phyloP scores from a whole-genome alignment of 1,140 invertebrate genomes.

The Drosophila sproati region DNA sequence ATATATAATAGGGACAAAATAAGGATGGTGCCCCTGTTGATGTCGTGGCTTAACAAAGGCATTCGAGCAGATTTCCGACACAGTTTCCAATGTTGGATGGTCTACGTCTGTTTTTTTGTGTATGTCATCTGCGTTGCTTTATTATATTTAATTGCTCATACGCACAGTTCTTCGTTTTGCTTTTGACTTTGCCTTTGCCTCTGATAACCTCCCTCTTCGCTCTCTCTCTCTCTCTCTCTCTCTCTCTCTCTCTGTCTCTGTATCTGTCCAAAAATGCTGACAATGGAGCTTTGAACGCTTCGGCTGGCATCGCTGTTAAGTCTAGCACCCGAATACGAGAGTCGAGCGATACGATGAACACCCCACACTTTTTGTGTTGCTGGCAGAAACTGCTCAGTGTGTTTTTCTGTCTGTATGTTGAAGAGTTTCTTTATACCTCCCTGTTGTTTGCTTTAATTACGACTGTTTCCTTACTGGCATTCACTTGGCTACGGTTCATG shows the following conservation, averaged over 20 bases:
- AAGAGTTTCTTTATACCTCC: conserved; percentile 41
- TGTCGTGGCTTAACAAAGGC: conserved; percentile 30
- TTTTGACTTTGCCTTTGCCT: conserved; percentile 36
- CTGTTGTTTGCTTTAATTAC: conserved; percentile 72
- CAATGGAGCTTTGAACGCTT: conserved; percentile 48
- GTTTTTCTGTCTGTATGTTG: conserved; percentile 5
- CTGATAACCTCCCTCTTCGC: not conserved
- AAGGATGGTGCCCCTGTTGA: not conserved
- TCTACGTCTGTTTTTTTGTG: conserved; percentile 15
- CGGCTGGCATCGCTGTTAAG: conserved; percentile 38
- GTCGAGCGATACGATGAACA: conserved; percentile 6
- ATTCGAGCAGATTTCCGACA: conserved; percentile 54
- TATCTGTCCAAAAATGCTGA: conserved; percentile 55
- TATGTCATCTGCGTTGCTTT: conserved; percentile 52
- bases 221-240: not conserved
- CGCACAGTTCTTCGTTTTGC: conserved; percentile 47
- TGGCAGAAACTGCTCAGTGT: conserved; percentile 8
- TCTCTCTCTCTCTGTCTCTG: not conserved
- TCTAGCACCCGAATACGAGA: conserved; percentile 6
- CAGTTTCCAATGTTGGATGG: conserved; percentile 51
- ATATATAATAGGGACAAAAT: not conserved
- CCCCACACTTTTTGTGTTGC: conserved; percentile 12
- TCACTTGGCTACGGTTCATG: conserved; percentile 25
- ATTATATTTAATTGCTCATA: conserved; percentile 72
- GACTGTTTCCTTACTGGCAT: conserved; percentile 38